phyloP scores from a whole-genome alignment of 2,888 invertebrate species.

The Agrotis puta region DNA sequence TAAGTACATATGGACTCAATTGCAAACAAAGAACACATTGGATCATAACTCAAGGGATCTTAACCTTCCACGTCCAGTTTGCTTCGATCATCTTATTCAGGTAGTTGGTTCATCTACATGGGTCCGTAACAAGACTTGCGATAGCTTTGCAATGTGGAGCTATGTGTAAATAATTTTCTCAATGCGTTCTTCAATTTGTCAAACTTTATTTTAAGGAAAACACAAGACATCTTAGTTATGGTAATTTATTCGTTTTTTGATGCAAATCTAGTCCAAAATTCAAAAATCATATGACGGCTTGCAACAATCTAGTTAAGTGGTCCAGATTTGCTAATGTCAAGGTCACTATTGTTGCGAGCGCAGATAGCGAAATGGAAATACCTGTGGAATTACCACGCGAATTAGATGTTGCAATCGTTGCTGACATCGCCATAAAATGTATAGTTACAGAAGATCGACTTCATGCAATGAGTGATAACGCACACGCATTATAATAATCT shows the following conservation, averaged over 20 bases:
- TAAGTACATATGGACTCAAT: background rate
- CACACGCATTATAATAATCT: too few relatives aligned
- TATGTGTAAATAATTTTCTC: too few relatives aligned
- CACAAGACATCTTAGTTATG: background rate
- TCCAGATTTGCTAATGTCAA: conserved; percentile 56
- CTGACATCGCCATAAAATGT: background rate
- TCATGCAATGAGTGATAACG: background rate
- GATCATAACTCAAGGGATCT: background rate
- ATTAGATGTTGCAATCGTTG: conserved; percentile 50
- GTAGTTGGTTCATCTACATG: background rate
- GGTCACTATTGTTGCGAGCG: conserved; percentile 49
- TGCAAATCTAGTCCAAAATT: conserved; percentile 13
- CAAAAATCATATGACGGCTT: conserved; percentile 12
- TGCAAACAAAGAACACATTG: background rate
- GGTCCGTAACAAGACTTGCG: too few relatives aligned
- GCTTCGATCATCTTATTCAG: background rate
- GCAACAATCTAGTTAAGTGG: conserved; percentile 32
- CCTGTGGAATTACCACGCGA: conserved; percentile 19
- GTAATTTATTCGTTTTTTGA: background rate
- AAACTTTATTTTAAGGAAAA: background rate
- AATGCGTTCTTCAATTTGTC: background rate
- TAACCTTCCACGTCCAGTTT: background rate
- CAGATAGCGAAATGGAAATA: conserved; percentile 24
- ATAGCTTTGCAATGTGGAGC: too few relatives aligned
- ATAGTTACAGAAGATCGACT: background rate